Evolutionary conservation across 1,140 invertebrate species (phyloP).

Genomic region (Hylyphantes graminicola): DNA sequence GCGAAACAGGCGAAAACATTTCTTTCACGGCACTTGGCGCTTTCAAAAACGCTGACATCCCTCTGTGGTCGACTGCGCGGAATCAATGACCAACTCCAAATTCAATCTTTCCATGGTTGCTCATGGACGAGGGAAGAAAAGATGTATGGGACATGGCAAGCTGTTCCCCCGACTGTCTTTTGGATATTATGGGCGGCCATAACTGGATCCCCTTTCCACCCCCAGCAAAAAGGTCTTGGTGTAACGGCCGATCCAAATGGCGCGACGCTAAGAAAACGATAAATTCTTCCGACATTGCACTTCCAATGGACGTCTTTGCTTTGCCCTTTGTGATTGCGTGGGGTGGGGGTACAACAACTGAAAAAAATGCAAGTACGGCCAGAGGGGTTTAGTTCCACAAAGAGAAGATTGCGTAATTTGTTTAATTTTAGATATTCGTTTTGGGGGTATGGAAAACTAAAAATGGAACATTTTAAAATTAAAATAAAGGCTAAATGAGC

Average conservation of each 20-base stretch:
- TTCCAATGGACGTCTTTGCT: conserved; percentile 36
- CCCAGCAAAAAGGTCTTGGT: conserved; percentile 6
- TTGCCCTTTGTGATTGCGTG: conserved; percentile 21
- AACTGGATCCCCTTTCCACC: conserved; percentile 3
- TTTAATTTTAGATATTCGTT: too few relatives aligned
- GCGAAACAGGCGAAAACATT: conserved; percentile 4
- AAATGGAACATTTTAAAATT: too few relatives aligned
- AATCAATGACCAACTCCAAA: conserved; percentile 44
- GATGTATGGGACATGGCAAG: conserved; percentile 54
- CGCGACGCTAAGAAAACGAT: conserved; percentile 57
- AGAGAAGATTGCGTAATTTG: too few relatives aligned
- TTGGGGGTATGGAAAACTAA: too few relatives aligned
- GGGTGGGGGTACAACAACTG: conserved; percentile 18
- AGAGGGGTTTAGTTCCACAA: too few relatives aligned
- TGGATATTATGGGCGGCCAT: conserved; percentile 49
- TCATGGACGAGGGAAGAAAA: conserved; percentile 44
- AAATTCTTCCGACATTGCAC: conserved; percentile 50
- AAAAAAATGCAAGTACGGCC: too few relatives aligned
- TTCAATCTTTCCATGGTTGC: conserved; percentile 15
- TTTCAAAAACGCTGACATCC: conserved; percentile 30
- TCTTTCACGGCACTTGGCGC: conserved; percentile 45
- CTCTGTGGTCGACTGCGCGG: conserved; percentile 34
- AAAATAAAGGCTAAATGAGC: too few relatives aligned
- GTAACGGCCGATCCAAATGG: conserved; percentile 52
- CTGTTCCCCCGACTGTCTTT: conserved; percentile 44